These are phyloP conservation scores for Leptestheria dahalacensis DNA, from an alignment of 1,140 invertebrate genomes.

Conservation along the genomic window DNA sequence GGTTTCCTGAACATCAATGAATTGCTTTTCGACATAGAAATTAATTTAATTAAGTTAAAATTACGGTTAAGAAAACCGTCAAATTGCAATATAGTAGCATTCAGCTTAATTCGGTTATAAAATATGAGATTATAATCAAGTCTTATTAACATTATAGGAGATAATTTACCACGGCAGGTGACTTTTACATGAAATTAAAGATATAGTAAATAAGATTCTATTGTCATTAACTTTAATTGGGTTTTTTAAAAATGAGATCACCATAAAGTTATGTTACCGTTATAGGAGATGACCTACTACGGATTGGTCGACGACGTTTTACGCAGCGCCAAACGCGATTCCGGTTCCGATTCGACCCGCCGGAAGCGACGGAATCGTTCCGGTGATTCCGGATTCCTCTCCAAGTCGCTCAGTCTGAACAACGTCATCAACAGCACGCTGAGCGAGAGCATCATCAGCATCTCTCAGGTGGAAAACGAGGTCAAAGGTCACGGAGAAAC, in stretches of 20 bases:
- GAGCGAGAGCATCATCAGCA: not conserved
- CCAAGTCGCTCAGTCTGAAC: not conserved
- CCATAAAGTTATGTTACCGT: not conserved
- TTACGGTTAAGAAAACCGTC: too few relatives aligned
- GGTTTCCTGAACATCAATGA: too few relatives aligned
- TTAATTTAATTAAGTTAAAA: too few relatives aligned
- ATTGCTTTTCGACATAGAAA: too few relatives aligned
- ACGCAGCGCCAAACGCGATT: slow-evolving; percentile 8
- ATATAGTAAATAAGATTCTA: not conserved
- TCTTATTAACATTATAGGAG: too few relatives aligned
- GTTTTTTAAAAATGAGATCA: not conserved
- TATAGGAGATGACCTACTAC: slow-evolving; percentile 13
- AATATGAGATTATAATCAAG: too few relatives aligned
- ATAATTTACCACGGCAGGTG: too few relatives aligned
- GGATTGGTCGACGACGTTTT: slow-evolving; percentile 15
- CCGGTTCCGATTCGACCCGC: not conserved
- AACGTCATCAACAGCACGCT: not conserved
- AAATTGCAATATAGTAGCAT: too few relatives aligned
- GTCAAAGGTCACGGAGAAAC: not conserved
- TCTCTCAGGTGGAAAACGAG: too few relatives aligned
- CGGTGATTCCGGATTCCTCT: not conserved
- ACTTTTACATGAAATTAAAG: too few relatives aligned
- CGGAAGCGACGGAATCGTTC: not conserved
- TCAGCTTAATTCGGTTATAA: too few relatives aligned
- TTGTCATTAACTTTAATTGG: not conserved